Conservation (phyloP, 2,797 vertebrate species). For the Fringilla coelebs region DNA sequence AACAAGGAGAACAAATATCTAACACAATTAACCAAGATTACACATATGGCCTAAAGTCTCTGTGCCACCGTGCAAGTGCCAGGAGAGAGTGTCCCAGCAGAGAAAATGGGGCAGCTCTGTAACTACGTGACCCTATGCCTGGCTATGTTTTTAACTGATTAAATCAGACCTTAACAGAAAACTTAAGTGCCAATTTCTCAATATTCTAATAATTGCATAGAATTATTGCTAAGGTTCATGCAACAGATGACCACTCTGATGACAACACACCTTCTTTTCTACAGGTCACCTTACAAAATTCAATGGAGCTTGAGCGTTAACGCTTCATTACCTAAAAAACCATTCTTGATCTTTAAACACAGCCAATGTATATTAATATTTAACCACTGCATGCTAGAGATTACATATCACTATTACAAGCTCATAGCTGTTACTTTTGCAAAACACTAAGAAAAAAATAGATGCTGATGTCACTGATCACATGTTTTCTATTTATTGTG, state of each 20-base stretch:
- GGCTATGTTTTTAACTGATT: slow-evolving; percentile 37
- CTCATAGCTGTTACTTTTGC: neutral
- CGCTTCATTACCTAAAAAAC: neutral
- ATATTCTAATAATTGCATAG: neutral
- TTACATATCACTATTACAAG: slow-evolving; percentile 18
- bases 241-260: neutral
- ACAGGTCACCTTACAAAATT: neutral
- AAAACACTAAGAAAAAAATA: slow-evolving; percentile 7
- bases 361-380: slow-evolving; percentile 54
- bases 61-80: neutral
- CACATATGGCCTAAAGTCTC: neutral
- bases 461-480: slow-evolving; percentile 33
- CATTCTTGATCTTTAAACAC: slow-evolving; percentile 48
- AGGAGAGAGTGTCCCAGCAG: neutral
- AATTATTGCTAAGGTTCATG: neutral
- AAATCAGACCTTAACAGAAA: neutral
- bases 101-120: neutral
- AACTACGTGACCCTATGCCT: neutral
- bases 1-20: neutral
- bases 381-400: slow-evolving; percentile 42
- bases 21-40: neutral
- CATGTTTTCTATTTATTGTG: slow-evolving; percentile 20
- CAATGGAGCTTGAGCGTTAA: neutral
- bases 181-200: neutral
- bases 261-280: neutral